A percentile compares a stretch with the other conserved stretches of the same genome.
Conservation (phyloP, 1,140 invertebrate genomes). For the Sitodiplosis mosellana region DNA sequence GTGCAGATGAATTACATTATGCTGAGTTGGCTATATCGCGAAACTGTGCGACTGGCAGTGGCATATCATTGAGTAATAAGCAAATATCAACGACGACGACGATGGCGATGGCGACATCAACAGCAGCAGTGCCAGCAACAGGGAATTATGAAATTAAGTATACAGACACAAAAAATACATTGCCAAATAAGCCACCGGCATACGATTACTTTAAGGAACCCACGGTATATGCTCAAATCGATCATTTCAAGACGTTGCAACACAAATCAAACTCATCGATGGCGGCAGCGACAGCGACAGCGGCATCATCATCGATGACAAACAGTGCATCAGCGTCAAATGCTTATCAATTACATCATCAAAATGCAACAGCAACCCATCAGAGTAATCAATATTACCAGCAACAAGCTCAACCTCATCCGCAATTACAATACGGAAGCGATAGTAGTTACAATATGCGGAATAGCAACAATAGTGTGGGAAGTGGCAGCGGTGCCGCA, state of each 20-base stretch:
- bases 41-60: conserved; percentile 11
- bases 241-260: conserved; percentile 30
- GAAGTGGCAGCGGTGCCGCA: conserved; percentile 18
- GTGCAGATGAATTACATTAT: conserved; percentile 45
- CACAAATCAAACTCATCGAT: conserved; percentile 8
- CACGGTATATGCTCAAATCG: conserved; percentile 52
- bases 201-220: conserved; percentile 29
- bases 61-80: conserved; percentile 12
- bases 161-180: neutral
- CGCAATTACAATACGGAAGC: neutral
- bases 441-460: neutral
- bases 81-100: neutral
- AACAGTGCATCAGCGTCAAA: conserved; percentile 14
- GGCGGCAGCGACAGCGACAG: conserved; percentile 19
- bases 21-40: conserved; percentile 38
- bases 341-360: conserved; percentile 11
- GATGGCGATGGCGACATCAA: neutral
- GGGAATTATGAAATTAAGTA: neutral
- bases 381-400: conserved; percentile 19
- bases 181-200: conserved; percentile 14
- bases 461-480: conserved; percentile 1
- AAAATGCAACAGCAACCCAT: conserved; percentile 16
- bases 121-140: neutral
- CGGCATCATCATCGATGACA: conserved; percentile 15
- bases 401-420: conserved; percentile 2